These are phyloP conservation scores for Gorsachius magnificus DNA, from an alignment of 2,797 vertebrate genomes.

Conservation along the genomic window DNA sequence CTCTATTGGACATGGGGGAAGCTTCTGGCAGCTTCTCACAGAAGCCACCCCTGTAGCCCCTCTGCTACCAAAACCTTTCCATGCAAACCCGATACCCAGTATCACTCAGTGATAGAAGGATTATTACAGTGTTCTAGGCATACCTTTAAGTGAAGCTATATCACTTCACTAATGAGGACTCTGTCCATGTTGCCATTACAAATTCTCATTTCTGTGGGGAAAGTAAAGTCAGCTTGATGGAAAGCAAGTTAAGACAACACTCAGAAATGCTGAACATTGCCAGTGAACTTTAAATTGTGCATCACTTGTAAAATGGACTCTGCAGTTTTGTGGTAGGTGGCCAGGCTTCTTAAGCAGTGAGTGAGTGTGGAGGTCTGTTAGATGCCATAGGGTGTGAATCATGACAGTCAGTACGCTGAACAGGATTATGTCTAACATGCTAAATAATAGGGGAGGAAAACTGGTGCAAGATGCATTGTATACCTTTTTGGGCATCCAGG, in stretches of 20 bases:
- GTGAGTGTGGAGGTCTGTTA: neutral
- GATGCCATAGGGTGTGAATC: neutral
- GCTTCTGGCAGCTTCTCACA: neutral
- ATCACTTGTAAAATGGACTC: neutral
- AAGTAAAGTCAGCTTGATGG: neutral
- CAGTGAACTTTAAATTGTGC: neutral
- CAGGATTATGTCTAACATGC: neutral
- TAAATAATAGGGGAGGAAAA: neutral
- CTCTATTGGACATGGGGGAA: neutral
- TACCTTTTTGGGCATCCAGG: neutral
- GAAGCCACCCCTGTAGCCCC: neutral
- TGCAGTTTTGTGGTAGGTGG: neutral
- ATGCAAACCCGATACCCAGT: neutral
- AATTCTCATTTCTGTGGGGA: neutral
- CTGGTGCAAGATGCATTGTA: neutral
- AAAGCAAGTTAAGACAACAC: neutral
- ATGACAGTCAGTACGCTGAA: neutral
- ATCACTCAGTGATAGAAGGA: neutral
- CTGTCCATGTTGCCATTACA: neutral
- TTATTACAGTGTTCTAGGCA: neutral
- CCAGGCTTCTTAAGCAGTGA: neutral
- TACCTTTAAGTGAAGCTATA: neutral
- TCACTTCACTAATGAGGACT: neutral
- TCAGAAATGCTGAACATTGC: neutral
- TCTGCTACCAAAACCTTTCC: neutral